Conservation (phyloP, 2,113 vertebrate genomes). For the Chaetorhynchus papuensis region DNA sequence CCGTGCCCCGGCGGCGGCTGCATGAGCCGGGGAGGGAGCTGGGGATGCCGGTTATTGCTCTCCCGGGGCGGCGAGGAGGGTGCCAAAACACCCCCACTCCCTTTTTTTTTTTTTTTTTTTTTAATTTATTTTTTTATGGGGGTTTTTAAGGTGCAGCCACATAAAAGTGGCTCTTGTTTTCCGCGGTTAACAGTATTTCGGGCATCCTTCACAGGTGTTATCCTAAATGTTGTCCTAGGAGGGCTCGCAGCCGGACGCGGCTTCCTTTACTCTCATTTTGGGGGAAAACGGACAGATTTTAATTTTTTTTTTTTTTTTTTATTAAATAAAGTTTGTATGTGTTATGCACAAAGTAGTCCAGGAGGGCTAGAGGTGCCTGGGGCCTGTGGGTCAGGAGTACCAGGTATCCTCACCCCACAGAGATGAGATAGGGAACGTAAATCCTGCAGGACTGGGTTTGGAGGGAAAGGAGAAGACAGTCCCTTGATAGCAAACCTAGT, state of each 20-base stretch:
- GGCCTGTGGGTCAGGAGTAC: not conserved
- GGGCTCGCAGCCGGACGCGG: rapidly evolving
- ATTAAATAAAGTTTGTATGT: not conserved
- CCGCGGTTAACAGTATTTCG: not conserved
- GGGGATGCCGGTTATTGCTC: not conserved
- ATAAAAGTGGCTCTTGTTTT: not conserved
- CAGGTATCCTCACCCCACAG: not conserved
- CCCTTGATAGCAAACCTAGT: not conserved
- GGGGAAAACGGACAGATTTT: not conserved
- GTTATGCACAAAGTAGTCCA: not conserved
- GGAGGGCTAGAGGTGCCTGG: not conserved
- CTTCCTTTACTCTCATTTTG: not conserved
- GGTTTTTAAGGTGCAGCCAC: not conserved
- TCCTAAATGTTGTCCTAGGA: not conserved
- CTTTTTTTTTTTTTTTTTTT: not conserved
- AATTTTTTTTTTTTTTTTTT: not conserved
- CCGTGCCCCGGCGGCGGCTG: not conserved
- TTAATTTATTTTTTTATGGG: not conserved
- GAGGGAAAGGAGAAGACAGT: not conserved
- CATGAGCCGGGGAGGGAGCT: not conserved
- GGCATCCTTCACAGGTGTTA: not conserved
- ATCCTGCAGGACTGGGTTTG: rapidly evolving
- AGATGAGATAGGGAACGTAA: not conserved
- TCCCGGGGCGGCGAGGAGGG: not conserved
- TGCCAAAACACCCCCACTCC: not conserved